Conservation (phyloP, 2,888 invertebrate genomes). For the Brachynemurus nebulosus region DNA sequence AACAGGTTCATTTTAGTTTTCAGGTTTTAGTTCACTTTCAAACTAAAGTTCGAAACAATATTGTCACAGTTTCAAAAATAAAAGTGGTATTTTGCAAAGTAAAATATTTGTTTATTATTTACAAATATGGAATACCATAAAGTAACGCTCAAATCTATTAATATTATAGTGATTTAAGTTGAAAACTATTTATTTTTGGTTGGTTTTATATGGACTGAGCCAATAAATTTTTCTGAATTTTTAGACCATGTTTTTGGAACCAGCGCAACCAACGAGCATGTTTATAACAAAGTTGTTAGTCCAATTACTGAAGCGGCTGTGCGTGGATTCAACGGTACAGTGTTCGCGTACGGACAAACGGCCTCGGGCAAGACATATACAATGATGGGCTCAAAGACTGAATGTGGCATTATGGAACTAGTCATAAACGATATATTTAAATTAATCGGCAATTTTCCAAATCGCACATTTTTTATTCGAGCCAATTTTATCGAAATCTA, state of each 20-base stretch:
- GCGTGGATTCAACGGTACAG: conserved; percentile 70
- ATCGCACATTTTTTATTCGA: conserved; percentile 40
- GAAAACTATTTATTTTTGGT: no score
- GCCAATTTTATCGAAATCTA: conserved; percentile 82
- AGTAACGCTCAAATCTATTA: no score
- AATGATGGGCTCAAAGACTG: conserved; percentile 56
- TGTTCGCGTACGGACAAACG: conserved; percentile 87
- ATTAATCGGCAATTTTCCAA: conserved; percentile 42
- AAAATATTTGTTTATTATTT: no score
- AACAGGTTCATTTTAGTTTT: not conserved
- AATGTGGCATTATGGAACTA: conserved; percentile 61
- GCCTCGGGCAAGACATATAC: conserved; percentile 81
- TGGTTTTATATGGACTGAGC: no score
- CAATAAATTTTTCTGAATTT: conserved; percentile 6
- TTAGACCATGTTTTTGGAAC: conserved; percentile 60
- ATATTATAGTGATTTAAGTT: no score
- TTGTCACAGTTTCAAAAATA: no score
- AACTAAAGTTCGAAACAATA: no score
- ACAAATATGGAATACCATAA: no score
- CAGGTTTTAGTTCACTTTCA: conserved; percentile 4
- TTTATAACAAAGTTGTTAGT: conserved; percentile 53
- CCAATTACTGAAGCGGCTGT: conserved; percentile 58
- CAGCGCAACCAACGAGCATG: conserved; percentile 39
- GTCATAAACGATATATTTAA: conserved; percentile 59
- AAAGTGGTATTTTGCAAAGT: no score